Evolutionary conservation across 2,113 vertebrate genomes (phyloP), one percentile per base, ranked within the genome.

Genomic region (Chamaetylas fuelleborni): DNA sequence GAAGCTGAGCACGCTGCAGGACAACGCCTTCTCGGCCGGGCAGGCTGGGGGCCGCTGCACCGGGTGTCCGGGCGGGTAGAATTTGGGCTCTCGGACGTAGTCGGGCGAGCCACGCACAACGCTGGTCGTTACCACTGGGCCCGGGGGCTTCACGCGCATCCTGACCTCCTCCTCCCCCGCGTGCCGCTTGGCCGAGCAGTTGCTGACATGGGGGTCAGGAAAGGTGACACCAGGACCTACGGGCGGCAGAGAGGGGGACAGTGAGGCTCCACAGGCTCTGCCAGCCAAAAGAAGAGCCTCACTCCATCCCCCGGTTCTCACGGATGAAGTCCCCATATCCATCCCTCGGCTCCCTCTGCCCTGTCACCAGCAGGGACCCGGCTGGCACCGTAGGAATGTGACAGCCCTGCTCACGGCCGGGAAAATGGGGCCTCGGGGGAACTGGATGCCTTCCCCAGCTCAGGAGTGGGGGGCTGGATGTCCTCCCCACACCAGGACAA

Each of bases 91-190:
- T 95, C 97, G 98, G 96, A 97, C 97, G 97, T 97, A 98, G 97
- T 98, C 98, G 72, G 98, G 97, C 72, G 98, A 98, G 97, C 97
- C 97, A 19, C 96, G 97, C 81, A 98, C 95, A 97, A 97, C 96
- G 96, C 98, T 98, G 97, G 97, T 97, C 24, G 98, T 98, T 92
- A 98, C 97, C 96, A 97, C 97, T 95, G 97, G 97, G 96, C 97
- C 98, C 96, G 98, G 98, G 96, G 98, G 97, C 97, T 98, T 98
- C 97, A 98, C 98, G 95, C 98, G 98, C 97, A 98, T 98, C 98
- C 98, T 98, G 97, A 95, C 94, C 97, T 98, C 97, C 97, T 98
- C 98, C 97, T 98, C 98, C 92, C 96, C 94, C 86, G 95, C 57
- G 93, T 97, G 98, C 97, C 98, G 40, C 98, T 98, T 94, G 97